Evolutionary conservation across 37 sponge, comb jelly and placozoan species (phyloP), one percentile per base, ranked within the genome.

Genomic region (Halichondria panicea): DNA sequence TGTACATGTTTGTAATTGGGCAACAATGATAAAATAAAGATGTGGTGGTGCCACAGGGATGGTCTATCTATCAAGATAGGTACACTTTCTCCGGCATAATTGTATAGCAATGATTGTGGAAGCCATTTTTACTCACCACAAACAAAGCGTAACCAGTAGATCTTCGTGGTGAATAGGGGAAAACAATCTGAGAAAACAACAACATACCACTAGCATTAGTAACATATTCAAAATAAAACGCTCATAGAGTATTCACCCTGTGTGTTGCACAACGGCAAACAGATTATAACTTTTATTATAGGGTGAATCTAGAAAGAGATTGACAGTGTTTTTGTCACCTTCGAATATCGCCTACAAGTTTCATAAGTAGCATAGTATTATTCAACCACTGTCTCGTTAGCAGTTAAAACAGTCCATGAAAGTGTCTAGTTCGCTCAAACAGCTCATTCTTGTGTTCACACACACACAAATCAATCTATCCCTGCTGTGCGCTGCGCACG

Each of bases 91-190:
- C 8, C 11, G 27, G 55, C 43, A 9, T 22, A 35, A 30, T 34
- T 32, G 22, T 44, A 70, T 33, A 22, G 41, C 44, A 43, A 68
- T 68, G n/a, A 68, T 68, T 43, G 11, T 42, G 3, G 13, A 41
- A 7, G 19, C 21, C 44, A 42, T 22, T 7, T 24, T 21, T 4
- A 66, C 80, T 70, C 34, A 89, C 89, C 80, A 77, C 28, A 33
- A 84, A 83, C 53, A 84, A 39, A 8, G 85, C 89, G 57, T 89
- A 78, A 8, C 89, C 89, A 12, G 42, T 43, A n/a, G 89, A 72
- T 19, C 48, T 48, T 58, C 61, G 54, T 24, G 50, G 68, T 12
- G 85, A 84, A 70, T 80, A 89, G 2, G 89, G 89, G 5, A 72
- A 56, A 11, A 89, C 61, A 38, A 89, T 44, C 89, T 88, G 62